A percentile compares a stretch with the other conserved stretches of the same genome.
These are phyloP conservation scores for Tringa solitaria DNA, from an alignment of 2,113 vertebrate genomes.

Conservation along the genomic window DNA sequence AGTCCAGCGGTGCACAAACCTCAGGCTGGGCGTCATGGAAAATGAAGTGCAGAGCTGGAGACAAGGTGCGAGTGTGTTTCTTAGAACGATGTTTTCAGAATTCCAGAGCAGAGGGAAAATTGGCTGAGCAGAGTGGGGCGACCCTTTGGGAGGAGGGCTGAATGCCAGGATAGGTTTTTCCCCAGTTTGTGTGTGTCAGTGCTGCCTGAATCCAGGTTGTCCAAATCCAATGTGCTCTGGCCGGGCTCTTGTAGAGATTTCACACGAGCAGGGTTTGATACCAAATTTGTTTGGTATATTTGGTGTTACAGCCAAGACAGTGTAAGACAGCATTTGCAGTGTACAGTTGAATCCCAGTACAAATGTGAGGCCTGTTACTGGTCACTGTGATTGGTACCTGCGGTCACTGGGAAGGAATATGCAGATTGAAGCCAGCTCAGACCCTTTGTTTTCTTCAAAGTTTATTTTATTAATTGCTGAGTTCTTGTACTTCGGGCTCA, in stretches of 20 bases:
- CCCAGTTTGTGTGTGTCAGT: not conserved
- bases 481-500: not conserved
- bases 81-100: not conserved
- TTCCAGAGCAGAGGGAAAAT: not conserved
- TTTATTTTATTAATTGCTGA: not conserved
- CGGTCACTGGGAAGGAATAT: not conserved
- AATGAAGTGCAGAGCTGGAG: not conserved
- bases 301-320: no score
- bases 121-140: rapidly evolving
- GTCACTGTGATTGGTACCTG: rapidly evolving
- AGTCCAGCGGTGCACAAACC: not conserved
- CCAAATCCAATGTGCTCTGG: rapidly evolving
- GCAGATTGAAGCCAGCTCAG: not conserved
- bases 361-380: not conserved
- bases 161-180: not conserved
- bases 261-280: rapidly evolving
- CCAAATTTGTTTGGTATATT: not conserved
- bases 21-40: rapidly evolving
- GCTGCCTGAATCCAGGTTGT: not conserved
- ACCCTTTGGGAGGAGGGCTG: not conserved
- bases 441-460: not conserved
- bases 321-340: not conserved
- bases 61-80: not conserved
- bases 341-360: not conserved
- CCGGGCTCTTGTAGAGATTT: not conserved